Percentiles rank a stretch among this genome's conserved stretches.
These are phyloP conservation scores for Carpatolechia fugitivella DNA, from an alignment of 2,888 invertebrate genomes.

Conservation along the genomic window DNA sequence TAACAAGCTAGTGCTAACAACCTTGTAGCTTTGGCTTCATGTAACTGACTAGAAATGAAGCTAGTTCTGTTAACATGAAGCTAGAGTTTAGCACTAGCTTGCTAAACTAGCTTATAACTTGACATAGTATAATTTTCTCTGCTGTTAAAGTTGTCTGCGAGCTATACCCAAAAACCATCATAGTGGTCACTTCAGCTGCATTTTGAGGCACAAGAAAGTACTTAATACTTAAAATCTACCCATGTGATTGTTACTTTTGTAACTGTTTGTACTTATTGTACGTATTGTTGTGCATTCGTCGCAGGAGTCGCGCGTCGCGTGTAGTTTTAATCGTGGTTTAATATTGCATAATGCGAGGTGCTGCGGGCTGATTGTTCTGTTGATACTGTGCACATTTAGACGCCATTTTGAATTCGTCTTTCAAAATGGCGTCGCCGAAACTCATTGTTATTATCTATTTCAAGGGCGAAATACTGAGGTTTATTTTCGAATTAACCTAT, in stretches of 20 bases:
- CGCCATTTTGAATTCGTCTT: slow-evolving; percentile 3
- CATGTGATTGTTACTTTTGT: not conserved
- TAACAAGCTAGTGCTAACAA: no score
- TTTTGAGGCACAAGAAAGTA: not conserved
- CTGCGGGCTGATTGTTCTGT: slow-evolving; percentile 12
- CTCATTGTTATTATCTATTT: not conserved
- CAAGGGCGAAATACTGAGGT: not conserved
- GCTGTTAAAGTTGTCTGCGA: no score
- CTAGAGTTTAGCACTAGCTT: no score
- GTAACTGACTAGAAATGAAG: no score
- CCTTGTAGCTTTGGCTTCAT: no score
- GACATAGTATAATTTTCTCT: no score
- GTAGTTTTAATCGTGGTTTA: slow-evolving; percentile 9
- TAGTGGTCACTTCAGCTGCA: not conserved
- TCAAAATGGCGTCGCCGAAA: not conserved
- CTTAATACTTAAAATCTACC: not conserved
- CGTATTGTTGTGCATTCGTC: not conserved
- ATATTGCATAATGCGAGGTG: slow-evolving; percentile 17
- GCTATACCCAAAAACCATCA: no score
- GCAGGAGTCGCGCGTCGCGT: not conserved
- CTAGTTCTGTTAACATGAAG: no score
- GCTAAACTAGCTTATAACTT: no score
- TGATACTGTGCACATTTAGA: not conserved
- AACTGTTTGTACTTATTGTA: not conserved
- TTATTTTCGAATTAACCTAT: no score